Percentiles rank a stretch among this genome's conserved stretches.
These are phyloP conservation scores for Eunapius fragilis DNA, from an alignment of 37 sponge, comb jelly and placozoan genomes.

Conservation along the genomic window DNA sequence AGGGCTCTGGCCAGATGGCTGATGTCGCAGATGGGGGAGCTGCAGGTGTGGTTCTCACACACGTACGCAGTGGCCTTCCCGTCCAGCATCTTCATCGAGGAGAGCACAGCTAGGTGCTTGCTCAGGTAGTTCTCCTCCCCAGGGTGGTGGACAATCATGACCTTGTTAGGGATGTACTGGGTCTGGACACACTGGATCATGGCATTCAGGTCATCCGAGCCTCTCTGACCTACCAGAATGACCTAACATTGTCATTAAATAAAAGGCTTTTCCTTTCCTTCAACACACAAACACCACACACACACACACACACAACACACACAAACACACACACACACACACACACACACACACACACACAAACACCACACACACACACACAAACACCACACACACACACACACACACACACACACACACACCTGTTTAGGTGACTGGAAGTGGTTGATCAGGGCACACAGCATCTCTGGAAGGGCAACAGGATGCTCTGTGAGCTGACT, in stretches of 20 bases:
- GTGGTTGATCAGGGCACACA: conserved; percentile 46
- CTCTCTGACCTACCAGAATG: conserved; percentile 44
- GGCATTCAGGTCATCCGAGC: conserved; percentile 24
- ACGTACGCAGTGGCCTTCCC: conserved; percentile 70
- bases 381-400: neutral
- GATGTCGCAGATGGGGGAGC: conserved; percentile 37
- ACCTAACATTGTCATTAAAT: conserved; percentile 16
- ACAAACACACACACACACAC: neutral
- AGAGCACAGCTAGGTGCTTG: conserved; percentile 19
- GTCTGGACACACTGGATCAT: conserved; percentile 44
- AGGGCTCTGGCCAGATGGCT: conserved; percentile 23
- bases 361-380: neutral
- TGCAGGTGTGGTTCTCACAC: conserved; percentile 64
- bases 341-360: neutral
- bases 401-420: conserved; percentile 20
- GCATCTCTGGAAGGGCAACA: conserved; percentile 55
- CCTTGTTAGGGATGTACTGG: conserved; percentile 39
- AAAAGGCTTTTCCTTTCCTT: neutral
- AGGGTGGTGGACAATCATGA: conserved; percentile 47
- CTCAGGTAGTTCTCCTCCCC: conserved; percentile 14
- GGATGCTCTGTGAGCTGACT: conserved; percentile 55
- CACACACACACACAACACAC: neutral
- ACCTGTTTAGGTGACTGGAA: conserved; percentile 59
- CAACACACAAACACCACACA: neutral
- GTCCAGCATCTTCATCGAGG: conserved; percentile 24